A percentile compares a stretch with the other conserved stretches of the same genome.
Conservation (phyloP, 1,140 invertebrate species). For the Ceratoteleas bidentatus region DNA sequence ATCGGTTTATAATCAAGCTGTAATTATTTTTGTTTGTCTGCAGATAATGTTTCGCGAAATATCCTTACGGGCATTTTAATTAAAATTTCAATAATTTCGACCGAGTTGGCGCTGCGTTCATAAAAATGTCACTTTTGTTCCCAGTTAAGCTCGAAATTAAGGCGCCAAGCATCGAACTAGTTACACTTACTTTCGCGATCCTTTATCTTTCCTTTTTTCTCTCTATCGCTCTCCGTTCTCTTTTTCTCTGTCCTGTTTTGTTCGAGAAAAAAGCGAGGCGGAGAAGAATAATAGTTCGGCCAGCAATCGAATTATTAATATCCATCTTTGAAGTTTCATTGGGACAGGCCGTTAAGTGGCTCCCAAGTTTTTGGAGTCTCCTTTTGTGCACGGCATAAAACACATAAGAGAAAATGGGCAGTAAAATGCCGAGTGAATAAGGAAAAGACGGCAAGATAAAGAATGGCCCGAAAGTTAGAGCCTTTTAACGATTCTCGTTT, state of each 20-base stretch:
- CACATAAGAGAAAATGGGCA: conserved; percentile 23
- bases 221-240: no score
- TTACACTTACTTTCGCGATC: no score
- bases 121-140: no score
- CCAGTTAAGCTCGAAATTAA: no score
- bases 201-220: no score
- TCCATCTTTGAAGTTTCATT: not conserved
- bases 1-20: conserved; percentile 16
- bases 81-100: no score
- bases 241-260: no score
- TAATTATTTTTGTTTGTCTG: conserved; percentile 27
- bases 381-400: conserved; percentile 16
- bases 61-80: no score
- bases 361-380: conserved; percentile 19
- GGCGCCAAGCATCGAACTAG: no score
- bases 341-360: conserved; percentile 10
- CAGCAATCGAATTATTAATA: conserved; percentile 3
- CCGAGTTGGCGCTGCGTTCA: no score
- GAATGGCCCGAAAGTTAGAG: conserved; percentile 23
- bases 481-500: conserved; percentile 30
- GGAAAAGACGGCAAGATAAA: conserved; percentile 14
- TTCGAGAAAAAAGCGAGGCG: no score
- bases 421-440: conserved; percentile 30
- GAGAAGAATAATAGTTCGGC: no score
- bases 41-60: conserved; percentile 1